Base-by-base conservation (phyloP, 1,140 invertebrate species). In the Drosophila prosaltans region DNA sequence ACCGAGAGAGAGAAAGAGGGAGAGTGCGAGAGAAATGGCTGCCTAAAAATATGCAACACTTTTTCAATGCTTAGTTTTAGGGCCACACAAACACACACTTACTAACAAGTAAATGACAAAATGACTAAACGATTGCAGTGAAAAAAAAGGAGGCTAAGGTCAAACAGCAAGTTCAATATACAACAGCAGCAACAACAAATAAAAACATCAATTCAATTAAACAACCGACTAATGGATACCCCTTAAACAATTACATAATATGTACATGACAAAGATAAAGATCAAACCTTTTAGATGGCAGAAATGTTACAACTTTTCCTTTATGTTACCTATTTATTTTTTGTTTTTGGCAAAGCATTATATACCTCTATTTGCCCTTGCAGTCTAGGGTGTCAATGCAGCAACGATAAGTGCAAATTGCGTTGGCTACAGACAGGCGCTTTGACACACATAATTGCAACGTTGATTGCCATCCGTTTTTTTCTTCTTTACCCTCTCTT, bases 381-480 rank as follows among this genome's bases (percentile, higher is more conserved):
- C n/a, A 2, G 8, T 51, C 2, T 51, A 26, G 45, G 41, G 10
- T 43, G 41, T 43, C 41, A 43, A n/a, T 9, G 24, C 16, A 51
- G 24, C 45, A 51, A 51, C 21, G 45, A 51, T 51, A 51, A 51
- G 51, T 32, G 65, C 58, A 41, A 24, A 39, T 30, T 11, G 32
- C 21, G 11, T 43, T 59, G 63, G 67, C 59, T 60, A 66, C 60
- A 69, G n/a, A 55, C 39, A 48, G 26, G 51, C 26, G 65, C 66
- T 73, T 11, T 59, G 32, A 40, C 32, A 66, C 58, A 66, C 73
- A 85, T 85, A 85, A 86, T 86, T 82, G 75, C 72, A 71, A 73
- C 83, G 67, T 70, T 88, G 83, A 86, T 86, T 86, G 83, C 72
- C 82, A 86, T 83, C 84, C 82, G 76, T 66, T 88, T 64, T 71